Evolutionary conservation across 2,113 vertebrate genomes (phyloP).

Genomic region (Anseranas semipalmata): DNA sequence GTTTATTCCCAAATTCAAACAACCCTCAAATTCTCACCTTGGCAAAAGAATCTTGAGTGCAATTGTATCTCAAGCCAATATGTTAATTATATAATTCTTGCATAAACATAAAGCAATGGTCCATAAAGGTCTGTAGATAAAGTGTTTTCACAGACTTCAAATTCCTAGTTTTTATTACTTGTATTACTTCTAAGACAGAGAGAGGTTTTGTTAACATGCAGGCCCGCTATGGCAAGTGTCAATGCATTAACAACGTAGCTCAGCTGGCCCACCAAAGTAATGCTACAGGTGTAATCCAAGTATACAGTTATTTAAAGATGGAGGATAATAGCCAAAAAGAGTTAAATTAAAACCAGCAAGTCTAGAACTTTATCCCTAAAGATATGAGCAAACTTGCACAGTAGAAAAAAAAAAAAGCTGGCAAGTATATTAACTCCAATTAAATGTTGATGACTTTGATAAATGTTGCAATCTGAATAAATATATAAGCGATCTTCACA

Average conservation of each 20-base stretch:
- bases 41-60: background rate
- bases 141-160: background rate
- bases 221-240: background rate
- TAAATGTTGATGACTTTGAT: conserved; percentile 37
- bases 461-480: conserved; percentile 52
- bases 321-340: background rate
- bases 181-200: background rate
- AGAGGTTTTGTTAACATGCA: background rate
- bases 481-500: conserved; percentile 47
- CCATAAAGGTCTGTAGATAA: background rate
- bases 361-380: background rate
- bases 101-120: background rate
- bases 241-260: background rate
- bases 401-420: conserved; percentile 2
- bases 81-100: background rate
- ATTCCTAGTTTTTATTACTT: background rate
- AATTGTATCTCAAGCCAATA: background rate
- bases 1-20: background rate
- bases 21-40: background rate
- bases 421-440: conserved; percentile 21
- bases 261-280: background rate
- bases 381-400: background rate
- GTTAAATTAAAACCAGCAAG: background rate
- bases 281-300: background rate
- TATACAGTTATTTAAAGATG: background rate